A percentile compares a stretch with the other conserved stretches of the same genome.
These are phyloP conservation scores for Hippocampus comes DNA, from an alignment of 2,113 vertebrate genomes.

Conservation along the genomic window DNA sequence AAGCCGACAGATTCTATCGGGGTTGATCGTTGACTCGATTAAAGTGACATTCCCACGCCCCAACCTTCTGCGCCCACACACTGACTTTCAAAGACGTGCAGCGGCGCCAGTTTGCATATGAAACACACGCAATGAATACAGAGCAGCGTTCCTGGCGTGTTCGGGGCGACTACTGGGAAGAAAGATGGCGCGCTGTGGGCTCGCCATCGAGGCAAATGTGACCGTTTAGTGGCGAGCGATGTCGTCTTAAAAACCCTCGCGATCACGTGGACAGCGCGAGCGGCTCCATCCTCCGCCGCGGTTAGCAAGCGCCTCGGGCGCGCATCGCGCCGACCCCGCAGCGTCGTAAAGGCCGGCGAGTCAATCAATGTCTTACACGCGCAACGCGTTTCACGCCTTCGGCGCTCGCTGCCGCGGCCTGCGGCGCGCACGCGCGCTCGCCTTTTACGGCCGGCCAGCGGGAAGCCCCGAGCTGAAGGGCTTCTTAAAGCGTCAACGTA, in stretches of 20 bases:
- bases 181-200: not conserved
- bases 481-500: slow-evolving; percentile 26
- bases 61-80: not conserved
- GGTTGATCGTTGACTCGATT: not conserved
- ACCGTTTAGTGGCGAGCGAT: not conserved
- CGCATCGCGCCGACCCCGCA: slow-evolving; percentile 8
- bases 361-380: slow-evolving; percentile 34
- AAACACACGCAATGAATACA: not conserved
- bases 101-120: not conserved
- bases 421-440: not conserved
- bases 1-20: no score
- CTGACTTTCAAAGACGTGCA: not conserved
- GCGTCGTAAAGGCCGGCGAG: slow-evolving; percentile 20
- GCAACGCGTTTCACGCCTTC: slow-evolving; percentile 40
- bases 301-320: slow-evolving; percentile 36
- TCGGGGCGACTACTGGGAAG: not conserved
- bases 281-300: slow-evolving; percentile 17
- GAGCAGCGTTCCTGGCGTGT: not conserved
- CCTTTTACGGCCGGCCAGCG: slow-evolving; percentile 23
- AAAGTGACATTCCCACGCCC: not conserved
- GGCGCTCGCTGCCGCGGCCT: slow-evolving; percentile 29
- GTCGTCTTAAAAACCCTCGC: slow-evolving; percentile 15
- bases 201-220: not conserved
- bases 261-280: slow-evolving; percentile 12
- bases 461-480: slow-evolving; percentile 14